A percentile compares a stretch with the other conserved stretches of the same genome.
Conservation (phyloP, 2,888 invertebrate genomes). For the Notodonta dromedarius region DNA sequence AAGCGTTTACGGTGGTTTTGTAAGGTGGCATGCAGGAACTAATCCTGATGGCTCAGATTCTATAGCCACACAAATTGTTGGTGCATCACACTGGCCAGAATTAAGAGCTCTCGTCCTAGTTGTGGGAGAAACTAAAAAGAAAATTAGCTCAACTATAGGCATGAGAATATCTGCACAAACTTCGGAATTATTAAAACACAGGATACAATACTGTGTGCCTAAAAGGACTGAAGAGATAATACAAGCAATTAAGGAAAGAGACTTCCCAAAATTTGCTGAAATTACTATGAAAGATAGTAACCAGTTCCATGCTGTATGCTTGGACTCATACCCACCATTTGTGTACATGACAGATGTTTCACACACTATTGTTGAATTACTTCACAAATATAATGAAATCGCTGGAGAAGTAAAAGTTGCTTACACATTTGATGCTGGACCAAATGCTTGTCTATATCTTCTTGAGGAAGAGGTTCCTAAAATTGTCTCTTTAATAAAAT, state of each 20-base stretch:
- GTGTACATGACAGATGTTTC: constrained; percentile 96
- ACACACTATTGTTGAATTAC: constrained; percentile 89
- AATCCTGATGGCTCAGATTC: constrained; percentile 89
- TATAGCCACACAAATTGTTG: constrained; percentile 88
- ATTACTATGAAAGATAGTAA: constrained; percentile 99
- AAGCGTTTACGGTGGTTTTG: constrained; percentile 97
- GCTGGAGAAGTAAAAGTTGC: constrained; percentile 89
- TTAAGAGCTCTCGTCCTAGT: constrained; percentile 95
- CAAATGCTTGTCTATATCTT: constrained; percentile 96
- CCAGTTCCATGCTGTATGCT: constrained; percentile 96
- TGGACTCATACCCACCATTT: constrained; percentile 97
- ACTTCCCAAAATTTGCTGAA: constrained; percentile 95
- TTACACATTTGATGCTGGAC: constrained; percentile 99
- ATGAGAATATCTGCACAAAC: constrained; percentile 94
- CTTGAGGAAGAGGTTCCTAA: constrained; percentile 89
- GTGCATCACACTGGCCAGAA: constrained; percentile 93
- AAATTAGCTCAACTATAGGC: constrained; percentile 93
- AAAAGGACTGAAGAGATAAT: constrained; percentile 84
- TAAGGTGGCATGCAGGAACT: constrained; percentile 93
- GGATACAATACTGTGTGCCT: constrained; percentile 90
- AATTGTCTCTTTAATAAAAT: constrained; percentile 87
- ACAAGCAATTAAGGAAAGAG: constrained; percentile 84
- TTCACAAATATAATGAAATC: constrained; percentile 92
- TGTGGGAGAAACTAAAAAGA: constrained; percentile 92
- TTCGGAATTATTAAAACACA: constrained; percentile 91